These are phyloP conservation scores for Taurulus bubalis DNA, from an alignment of 2,113 vertebrate genomes.

Conservation along the genomic window DNA sequence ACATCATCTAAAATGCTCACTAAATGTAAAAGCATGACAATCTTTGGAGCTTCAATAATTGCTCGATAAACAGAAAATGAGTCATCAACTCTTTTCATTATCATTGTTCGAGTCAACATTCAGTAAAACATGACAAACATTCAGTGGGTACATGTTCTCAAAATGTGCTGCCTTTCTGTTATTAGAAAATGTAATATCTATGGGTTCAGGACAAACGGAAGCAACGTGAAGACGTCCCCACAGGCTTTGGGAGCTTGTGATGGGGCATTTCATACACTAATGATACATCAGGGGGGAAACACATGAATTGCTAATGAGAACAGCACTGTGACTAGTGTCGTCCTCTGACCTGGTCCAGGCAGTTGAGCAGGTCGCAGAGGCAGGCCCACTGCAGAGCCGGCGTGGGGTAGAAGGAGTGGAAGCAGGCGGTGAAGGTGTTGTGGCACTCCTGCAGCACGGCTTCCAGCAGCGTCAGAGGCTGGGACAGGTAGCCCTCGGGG, in stretches of 20 bases:
- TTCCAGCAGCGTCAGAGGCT: slow-evolving; percentile 94
- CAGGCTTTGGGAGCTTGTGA: neutral
- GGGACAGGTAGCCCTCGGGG: slow-evolving; percentile 96
- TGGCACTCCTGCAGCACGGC: slow-evolving; percentile 98
- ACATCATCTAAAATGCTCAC: neutral
- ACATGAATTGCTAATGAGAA: neutral
- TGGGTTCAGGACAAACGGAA: neutral
- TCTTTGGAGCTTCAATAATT: neutral
- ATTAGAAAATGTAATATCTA: neutral
- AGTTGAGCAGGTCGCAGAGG: slow-evolving; percentile 97
- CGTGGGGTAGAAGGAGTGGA: slow-evolving; percentile 98
- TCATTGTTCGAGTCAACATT: neutral
- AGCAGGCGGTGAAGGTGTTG: slow-evolving; percentile 98
- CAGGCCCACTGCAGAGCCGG: slow-evolving; percentile 98
- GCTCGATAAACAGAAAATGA: neutral
- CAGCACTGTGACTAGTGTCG: neutral
- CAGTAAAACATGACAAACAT: neutral
- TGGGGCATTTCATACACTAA: neutral
- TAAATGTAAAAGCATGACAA: neutral
- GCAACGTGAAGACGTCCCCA: neutral
- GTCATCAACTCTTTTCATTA: neutral
- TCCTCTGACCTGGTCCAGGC: slow-evolving; percentile 91
- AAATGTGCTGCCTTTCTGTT: neutral
- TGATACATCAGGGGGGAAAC: neutral
- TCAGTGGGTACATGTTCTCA: neutral